These are phyloP conservation scores for Eulithis testata DNA, from an alignment of 2,888 invertebrate genomes.

Conservation along the genomic window DNA sequence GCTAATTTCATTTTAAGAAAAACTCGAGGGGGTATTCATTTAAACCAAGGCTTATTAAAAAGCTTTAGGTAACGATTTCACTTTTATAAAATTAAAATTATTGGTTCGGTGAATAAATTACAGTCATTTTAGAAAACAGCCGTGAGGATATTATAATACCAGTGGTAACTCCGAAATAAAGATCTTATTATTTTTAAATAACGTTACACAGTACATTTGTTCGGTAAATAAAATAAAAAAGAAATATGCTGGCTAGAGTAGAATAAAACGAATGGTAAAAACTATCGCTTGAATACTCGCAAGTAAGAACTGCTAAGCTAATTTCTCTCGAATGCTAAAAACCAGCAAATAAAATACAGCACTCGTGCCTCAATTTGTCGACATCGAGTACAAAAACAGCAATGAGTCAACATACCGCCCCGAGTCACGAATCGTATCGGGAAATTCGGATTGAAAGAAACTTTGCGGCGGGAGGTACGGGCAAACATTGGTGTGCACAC, in stretches of 20 bases:
- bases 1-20: constrained; percentile 82
- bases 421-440: constrained; percentile 67
- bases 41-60: constrained; percentile 77
- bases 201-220: neutral
- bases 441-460: constrained; percentile 71
- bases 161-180: no score
- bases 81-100: constrained; percentile 71
- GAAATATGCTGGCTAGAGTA: neutral
- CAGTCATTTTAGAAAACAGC: neutral
- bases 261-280: neutral
- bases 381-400: constrained; percentile 45
- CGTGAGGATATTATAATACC: neutral
- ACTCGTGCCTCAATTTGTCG: constrained; percentile 43
- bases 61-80: constrained; percentile 68
- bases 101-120: constrained; percentile 48
- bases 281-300: neutral
- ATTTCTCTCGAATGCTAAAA: constrained; percentile 28
- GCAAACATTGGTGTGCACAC: constrained; percentile 36
- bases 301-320: constrained; percentile 15
- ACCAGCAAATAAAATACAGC: constrained; percentile 39
- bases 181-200: neutral
- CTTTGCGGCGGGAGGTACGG: constrained; percentile 48
- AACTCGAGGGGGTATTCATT: constrained; percentile 73
- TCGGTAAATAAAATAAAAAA: neutral
- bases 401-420: constrained; percentile 61